Conservation (phyloP, 1,140 invertebrate species). For the Ephestia elutella region DNA sequence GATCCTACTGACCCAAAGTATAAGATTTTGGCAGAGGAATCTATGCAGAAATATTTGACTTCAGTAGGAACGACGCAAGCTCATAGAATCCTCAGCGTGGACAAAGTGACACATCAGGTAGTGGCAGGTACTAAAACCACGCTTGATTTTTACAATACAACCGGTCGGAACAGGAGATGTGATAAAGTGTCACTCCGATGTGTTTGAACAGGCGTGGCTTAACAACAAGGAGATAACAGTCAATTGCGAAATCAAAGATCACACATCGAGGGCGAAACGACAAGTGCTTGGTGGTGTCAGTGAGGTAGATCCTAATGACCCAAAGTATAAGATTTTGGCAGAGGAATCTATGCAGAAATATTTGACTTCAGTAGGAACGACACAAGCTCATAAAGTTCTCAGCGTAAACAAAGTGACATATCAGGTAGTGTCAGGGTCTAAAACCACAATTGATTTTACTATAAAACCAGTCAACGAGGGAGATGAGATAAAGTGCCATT, state of each 20-base stretch:
- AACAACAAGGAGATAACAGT: slow-evolving; percentile 20
- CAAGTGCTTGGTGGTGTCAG: slow-evolving; percentile 10
- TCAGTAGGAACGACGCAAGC: slow-evolving; percentile 15
- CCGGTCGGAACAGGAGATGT: slow-evolving; percentile 4
- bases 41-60: slow-evolving; percentile 32
- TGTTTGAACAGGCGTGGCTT: slow-evolving; percentile 76
- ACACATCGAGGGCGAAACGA: slow-evolving; percentile 11
- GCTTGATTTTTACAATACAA: slow-evolving; percentile 19
- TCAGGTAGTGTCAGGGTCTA: slow-evolving; percentile 30
- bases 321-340: slow-evolving; percentile 29
- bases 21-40: slow-evolving; percentile 30
- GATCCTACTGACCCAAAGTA: slow-evolving; percentile 28
- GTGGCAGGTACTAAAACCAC: slow-evolving; percentile 25
- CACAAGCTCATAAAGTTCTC: slow-evolving; percentile 26
- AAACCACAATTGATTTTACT: slow-evolving; percentile 19
- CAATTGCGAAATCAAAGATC: slow-evolving; percentile 6
- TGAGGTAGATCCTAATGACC: slow-evolving; percentile 24
- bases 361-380: slow-evolving; percentile 16
- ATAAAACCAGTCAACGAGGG: slow-evolving; percentile 2
- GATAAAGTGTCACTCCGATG: slow-evolving; percentile 63
- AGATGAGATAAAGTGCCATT: slow-evolving; percentile 51
- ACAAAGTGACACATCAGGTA: slow-evolving; percentile 30
- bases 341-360: slow-evolving; percentile 35
- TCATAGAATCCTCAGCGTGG: slow-evolving; percentile 30
- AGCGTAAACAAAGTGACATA: slow-evolving; percentile 28